Conservation (phyloP, 2,113 vertebrate species). For the Campylorhamphus procurvoides region DNA sequence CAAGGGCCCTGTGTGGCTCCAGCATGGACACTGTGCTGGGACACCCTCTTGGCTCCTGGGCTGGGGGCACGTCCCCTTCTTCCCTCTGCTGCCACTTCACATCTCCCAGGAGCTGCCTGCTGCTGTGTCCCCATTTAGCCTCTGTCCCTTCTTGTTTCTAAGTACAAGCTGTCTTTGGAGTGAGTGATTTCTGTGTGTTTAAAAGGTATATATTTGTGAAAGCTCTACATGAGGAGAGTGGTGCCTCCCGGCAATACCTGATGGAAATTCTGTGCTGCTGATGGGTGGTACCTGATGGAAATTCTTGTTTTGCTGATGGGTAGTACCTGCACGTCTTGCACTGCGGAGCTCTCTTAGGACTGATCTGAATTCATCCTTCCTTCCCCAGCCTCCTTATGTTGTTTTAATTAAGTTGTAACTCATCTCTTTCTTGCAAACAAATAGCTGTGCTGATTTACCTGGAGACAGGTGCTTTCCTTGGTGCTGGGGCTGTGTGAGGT, state of each 20-base stretch:
- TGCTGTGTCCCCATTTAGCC: background rate
- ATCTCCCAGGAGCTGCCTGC: background rate
- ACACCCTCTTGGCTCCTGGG: background rate
- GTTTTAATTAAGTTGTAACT: conserved; percentile 7
- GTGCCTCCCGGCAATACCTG: background rate
- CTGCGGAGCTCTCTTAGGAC: background rate
- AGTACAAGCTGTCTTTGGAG: background rate
- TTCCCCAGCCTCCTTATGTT: background rate
- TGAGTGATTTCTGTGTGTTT: background rate
- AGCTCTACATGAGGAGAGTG: background rate
- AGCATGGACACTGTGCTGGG: fast-evolving
- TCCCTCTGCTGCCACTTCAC: background rate
- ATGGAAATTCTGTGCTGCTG: background rate
- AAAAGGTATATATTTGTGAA: background rate
- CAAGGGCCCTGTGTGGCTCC: background rate
- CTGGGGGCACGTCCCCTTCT: background rate
- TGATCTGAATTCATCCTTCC: background rate
- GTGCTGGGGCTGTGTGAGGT: fast-evolving
- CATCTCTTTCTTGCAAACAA: background rate
- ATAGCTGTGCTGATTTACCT: background rate
- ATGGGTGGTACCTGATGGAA: fast-evolving
- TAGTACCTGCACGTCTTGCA: fast-evolving
- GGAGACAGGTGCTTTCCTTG: background rate
- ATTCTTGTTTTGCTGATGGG: no score
- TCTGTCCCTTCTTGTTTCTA: background rate